Evolutionary conservation across 1,140 invertebrate species (phyloP).

Genomic region (Thereuonema tuberculata): DNA sequence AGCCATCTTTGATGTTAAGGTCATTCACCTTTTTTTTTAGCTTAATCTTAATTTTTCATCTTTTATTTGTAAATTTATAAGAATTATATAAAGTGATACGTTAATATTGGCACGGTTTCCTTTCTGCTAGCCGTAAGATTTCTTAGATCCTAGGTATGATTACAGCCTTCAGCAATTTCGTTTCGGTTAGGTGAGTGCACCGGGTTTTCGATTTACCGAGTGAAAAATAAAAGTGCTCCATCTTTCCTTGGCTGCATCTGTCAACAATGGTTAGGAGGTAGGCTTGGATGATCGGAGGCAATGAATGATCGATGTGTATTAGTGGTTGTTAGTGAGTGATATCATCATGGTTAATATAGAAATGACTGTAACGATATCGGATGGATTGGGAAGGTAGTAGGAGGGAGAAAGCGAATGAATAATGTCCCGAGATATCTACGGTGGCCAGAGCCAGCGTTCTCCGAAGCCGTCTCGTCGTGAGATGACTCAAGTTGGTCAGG

Average conservation of each 20-base stretch:
- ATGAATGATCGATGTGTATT: neutral
- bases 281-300: neutral
- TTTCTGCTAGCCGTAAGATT: too few relatives aligned
- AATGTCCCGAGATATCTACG: slow-evolving; percentile 13
- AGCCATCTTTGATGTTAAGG: too few relatives aligned
- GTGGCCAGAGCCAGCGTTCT: slow-evolving; percentile 4
- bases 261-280: neutral
- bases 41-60: too few relatives aligned
- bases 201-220: neutral
- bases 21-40: too few relatives aligned
- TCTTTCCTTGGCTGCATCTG: neutral
- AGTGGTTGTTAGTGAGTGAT: neutral
- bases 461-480: slow-evolving; percentile 10
- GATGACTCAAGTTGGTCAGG: slow-evolving; percentile 11
- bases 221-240: neutral
- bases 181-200: too few relatives aligned
- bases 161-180: too few relatives aligned
- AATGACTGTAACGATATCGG: too few relatives aligned
- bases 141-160: too few relatives aligned
- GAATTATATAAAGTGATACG: too few relatives aligned
- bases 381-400: too few relatives aligned
- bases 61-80: too few relatives aligned
- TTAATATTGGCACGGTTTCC: too few relatives aligned
- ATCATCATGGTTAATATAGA: neutral
- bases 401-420: neutral